phyloP scores from a whole-genome alignment of 2,888 invertebrate genomes.

The Oligia latruncula region DNA sequence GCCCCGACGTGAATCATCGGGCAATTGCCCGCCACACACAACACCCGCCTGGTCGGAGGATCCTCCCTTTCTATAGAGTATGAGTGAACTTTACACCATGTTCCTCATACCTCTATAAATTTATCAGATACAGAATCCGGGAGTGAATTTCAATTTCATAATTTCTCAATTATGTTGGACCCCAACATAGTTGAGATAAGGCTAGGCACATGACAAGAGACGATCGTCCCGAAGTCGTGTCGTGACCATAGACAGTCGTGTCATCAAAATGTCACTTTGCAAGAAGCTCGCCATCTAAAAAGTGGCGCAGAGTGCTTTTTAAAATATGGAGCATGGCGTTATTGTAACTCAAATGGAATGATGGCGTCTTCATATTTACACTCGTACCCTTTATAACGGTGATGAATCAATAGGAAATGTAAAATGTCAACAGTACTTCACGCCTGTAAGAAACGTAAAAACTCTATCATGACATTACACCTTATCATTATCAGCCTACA shows the following conservation, averaged over 20 bases:
- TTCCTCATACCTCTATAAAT: too few relatives aligned
- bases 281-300: conserved; percentile 54
- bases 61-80: too few relatives aligned
- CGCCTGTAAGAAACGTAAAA: background rate
- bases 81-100: too few relatives aligned
- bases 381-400: conserved; percentile 27
- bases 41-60: too few relatives aligned
- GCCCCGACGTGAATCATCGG: too few relatives aligned
- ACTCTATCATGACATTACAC: too few relatives aligned
- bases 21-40: too few relatives aligned
- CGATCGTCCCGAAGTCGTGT: background rate
- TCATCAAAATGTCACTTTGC: conserved; percentile 29
- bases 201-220: background rate
- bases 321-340: conserved; percentile 62
- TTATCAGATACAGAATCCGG: too few relatives aligned
- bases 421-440: background rate
- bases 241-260: conserved; percentile 31
- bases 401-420: background rate
- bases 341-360: conserved; percentile 59
- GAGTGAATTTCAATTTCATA: too few relatives aligned
- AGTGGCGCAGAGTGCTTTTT: conserved; percentile 65
- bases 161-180: too few relatives aligned
- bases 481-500: too few relatives aligned
- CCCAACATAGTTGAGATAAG: too few relatives aligned
- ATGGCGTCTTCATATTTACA: conserved; percentile 46